A percentile compares a stretch with the other conserved stretches of the same genome.
Evolutionary conservation across 2,113 vertebrate genomes (phyloP).

Genomic region (Phoxinus phoxinus): DNA sequence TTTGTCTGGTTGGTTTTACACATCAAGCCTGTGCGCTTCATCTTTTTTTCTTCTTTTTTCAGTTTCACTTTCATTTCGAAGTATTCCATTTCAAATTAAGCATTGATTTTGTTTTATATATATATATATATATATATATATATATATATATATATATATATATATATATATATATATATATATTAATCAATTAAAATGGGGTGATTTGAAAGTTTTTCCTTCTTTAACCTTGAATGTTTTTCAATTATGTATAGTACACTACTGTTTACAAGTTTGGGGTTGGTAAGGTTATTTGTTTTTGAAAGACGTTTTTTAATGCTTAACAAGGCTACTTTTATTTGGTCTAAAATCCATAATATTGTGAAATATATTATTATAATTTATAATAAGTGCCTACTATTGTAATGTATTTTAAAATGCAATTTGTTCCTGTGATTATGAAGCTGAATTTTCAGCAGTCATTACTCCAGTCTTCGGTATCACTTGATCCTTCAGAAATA

Average conservation of each 20-base stretch:
- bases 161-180: too few relatives aligned
- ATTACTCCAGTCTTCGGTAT: not conserved
- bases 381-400: too few relatives aligned
- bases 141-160: too few relatives aligned
- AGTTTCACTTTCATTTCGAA: not conserved
- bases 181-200: not conserved
- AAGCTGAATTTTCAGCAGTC: not conserved
- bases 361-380: too few relatives aligned
- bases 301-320: too few relatives aligned
- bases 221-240: not conserved
- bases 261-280: not conserved
- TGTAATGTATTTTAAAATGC: too few relatives aligned
- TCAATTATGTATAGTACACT: not conserved
- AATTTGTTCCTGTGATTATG: not conserved
- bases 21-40: not conserved
- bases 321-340: too few relatives aligned
- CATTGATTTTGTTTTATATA: too few relatives aligned
- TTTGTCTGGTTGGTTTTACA: not conserved
- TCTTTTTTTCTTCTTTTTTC: not conserved
- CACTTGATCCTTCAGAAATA: not conserved
- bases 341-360: too few relatives aligned
- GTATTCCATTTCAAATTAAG: too few relatives aligned
- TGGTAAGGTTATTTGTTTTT: too few relatives aligned
- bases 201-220: not conserved
- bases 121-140: too few relatives aligned